Conservation (phyloP, 2,888 invertebrate species). For the Drosophila kokeensis region DNA sequence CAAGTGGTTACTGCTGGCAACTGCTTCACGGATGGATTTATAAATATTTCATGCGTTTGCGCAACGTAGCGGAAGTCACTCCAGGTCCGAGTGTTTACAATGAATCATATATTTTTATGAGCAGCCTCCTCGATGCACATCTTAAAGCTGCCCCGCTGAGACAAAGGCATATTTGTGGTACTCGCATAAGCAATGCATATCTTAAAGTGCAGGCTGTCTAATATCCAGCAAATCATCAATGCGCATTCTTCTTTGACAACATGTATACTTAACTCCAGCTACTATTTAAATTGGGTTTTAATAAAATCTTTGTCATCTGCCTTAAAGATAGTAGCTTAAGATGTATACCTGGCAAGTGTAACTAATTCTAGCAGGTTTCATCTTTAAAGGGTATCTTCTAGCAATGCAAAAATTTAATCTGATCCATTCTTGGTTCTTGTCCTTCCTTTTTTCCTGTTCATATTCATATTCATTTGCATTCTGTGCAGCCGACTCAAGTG, state of each 20-base stretch:
- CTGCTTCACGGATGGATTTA: conserved; percentile 59
- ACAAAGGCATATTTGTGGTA: conserved; percentile 49
- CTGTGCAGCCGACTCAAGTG: conserved; percentile 58
- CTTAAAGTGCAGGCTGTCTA: conserved; percentile 25
- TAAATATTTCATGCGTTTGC: conserved; percentile 75
- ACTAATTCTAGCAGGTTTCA: neutral
- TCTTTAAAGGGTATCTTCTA: conserved; percentile 13
- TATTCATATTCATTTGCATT: conserved; percentile 72
- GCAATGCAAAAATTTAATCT: neutral
- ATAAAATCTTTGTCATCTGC: neutral
- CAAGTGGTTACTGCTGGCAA: conserved; percentile 30
- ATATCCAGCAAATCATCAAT: neutral
- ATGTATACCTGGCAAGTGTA: neutral
- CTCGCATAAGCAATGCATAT: conserved; percentile 47
- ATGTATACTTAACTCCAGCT: neutral
- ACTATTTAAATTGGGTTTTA: neutral
- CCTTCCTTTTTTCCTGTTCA: conserved; percentile 30
- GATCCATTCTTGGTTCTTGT: neutral
- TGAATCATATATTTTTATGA: conserved; percentile 75
- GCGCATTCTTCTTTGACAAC: neutral
- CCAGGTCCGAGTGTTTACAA: conserved; percentile 57
- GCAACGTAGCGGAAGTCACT: conserved; percentile 64
- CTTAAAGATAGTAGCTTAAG: neutral
- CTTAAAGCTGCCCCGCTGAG: conserved; percentile 38
- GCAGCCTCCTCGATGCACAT: conserved; percentile 39